These are phyloP conservation scores for Sialia sialis DNA, from an alignment of 2,113 vertebrate species.

Conservation along the genomic window DNA sequence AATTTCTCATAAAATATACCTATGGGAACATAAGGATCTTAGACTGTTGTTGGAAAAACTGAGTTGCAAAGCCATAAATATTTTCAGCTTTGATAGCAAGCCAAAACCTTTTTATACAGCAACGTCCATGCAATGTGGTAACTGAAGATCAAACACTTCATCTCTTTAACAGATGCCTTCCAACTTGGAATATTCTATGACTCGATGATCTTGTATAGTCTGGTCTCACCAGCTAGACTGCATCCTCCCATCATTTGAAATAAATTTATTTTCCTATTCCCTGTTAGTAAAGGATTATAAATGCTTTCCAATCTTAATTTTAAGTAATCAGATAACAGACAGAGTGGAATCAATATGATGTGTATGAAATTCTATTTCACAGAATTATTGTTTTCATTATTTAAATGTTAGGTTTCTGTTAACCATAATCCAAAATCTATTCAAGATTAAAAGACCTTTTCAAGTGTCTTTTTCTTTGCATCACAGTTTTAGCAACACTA, in stretches of 20 bases:
- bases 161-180: not conserved
- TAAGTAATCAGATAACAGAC: not conserved
- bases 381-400: not conserved
- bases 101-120: not conserved
- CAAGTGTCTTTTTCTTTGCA: not conserved
- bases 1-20: not conserved
- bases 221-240: not conserved
- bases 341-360: not conserved
- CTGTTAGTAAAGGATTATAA: not conserved
- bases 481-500: not conserved
- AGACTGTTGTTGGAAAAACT: conserved; percentile 1
- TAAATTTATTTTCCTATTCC: not conserved
- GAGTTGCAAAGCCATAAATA: not conserved
- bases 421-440: not conserved
- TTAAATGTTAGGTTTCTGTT: not conserved
- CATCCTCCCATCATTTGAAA: not conserved
- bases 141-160: conserved; percentile 1
- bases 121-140: not conserved
- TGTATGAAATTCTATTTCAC: not conserved
- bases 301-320: not conserved
- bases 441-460: not conserved
- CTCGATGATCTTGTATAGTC: not conserved
- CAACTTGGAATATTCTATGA: not conserved
- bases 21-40: not conserved
- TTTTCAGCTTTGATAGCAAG: not conserved